Evolutionary conservation across 1,140 invertebrate genomes (phyloP).

Genomic region (Trichonephila clavata): DNA sequence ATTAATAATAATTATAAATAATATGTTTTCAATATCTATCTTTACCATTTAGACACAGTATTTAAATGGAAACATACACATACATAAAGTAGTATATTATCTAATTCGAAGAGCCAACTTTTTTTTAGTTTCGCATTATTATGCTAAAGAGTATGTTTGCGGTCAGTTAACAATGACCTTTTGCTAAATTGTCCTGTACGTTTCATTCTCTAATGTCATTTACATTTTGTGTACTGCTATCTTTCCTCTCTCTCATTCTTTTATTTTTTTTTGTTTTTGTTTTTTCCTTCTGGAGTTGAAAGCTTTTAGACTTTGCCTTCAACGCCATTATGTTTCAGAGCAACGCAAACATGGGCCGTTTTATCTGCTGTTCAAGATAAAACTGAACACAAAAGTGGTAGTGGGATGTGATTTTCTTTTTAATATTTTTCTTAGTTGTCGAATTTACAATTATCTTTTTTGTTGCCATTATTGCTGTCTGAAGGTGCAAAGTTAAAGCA

Average conservation of each 20-base stretch:
- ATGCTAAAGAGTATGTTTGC: no score
- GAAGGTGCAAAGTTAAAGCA: background rate
- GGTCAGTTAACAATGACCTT: background rate
- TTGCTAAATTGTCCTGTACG: background rate
- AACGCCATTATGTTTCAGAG: slow-evolving; percentile 8
- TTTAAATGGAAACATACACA: no score
- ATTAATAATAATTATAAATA: no score
- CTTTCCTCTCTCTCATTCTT: background rate
- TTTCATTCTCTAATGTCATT: background rate
- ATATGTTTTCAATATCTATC: no score
- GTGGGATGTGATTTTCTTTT: background rate
- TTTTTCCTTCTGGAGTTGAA: background rate
- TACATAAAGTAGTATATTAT: no score
- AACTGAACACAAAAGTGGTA: background rate
- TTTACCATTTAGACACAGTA: no score
- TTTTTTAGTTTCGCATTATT: no score
- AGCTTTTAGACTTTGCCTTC: slow-evolving; percentile 45
- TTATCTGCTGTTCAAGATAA: slow-evolving; percentile 23
- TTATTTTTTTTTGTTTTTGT: no score
- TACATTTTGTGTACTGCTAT: background rate
- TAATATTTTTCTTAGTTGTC: background rate
- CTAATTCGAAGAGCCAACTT: no score
- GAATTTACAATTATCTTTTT: slow-evolving; percentile 41
- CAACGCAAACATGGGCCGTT: background rate
- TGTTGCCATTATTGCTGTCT: background rate